Base-by-base conservation (phyloP, 2,113 vertebrate species). In the Stictonetta naevosa region DNA sequence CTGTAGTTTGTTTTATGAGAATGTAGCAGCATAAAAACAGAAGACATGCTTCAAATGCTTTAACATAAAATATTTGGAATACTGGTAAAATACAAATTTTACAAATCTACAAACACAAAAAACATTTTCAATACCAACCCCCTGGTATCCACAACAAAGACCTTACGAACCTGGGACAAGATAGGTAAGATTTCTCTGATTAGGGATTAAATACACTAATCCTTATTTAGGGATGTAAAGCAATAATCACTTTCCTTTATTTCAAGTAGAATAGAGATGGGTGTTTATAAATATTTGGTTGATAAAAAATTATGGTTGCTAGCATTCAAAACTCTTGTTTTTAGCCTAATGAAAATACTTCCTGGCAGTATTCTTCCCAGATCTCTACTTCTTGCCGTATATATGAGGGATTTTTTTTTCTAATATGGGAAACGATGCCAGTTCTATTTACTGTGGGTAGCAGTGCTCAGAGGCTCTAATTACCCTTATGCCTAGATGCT, bases 401-500 rank as follows among this genome's bases (percentile, higher is more conserved):
- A 21, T 0, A 21, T 0, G 3, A 31, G 22, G 11, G 20, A n/a
- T 69, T 64, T 50, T 34, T 29, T 3, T 42, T 56, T 23, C 73
- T 56, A 25, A 33, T 8, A 68, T 1, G 26, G 46, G 40, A 85
- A 80, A 66, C 53, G 5, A 75, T 26, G 34, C 3, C 33, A 48
- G 29, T 31, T 53, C 6, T 83, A 13, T 76, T 83, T 63, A 68
- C 25, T 2, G 4, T 6, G 22, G 58, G 42, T 16, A 72, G 34
- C 1, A 55, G 21, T 11, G 34, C 83, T 76, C 58, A 67, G 73
- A 58, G 33, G 26, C 64, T 46, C 22, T 6, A 53, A 73, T 48
- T 9, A 75, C 33, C 8, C 22, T 60, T 18, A 17, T 7, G 34
- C 19, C 20, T 48, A 46, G 62, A 40, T 64, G 56, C 73, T 82